Conservation (phyloP, 2,888 invertebrate species). For the Aproaerema taeniolella region DNA sequence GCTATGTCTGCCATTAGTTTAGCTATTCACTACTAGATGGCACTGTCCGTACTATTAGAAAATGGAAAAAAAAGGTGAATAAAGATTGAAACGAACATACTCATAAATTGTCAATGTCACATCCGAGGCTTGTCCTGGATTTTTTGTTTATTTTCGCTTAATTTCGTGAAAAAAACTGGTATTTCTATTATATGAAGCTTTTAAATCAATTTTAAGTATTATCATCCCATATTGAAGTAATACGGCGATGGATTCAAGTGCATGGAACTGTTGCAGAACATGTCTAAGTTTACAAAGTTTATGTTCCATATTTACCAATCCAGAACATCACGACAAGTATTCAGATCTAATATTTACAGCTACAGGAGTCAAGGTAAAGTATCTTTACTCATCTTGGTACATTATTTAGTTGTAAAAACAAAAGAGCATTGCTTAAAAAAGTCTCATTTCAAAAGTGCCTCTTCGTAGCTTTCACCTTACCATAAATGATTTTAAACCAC, state of each 20-base stretch:
- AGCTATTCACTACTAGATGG: neutral
- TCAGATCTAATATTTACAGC: conserved; percentile 35
- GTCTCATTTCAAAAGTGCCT: no score
- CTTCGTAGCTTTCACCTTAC: no score
- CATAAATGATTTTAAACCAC: no score
- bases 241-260: conserved; percentile 25
- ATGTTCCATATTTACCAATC: conserved; percentile 40
- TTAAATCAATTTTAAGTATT: neutral
- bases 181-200: neutral
- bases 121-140: neutral
- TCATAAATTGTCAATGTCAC: neutral
- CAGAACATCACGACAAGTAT: conserved; percentile 46
- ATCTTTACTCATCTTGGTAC: neutral
- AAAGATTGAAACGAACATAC: neutral
- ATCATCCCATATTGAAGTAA: neutral
- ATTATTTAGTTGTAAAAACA: neutral
- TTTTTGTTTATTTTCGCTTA: neutral
- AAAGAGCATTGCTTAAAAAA: neutral
- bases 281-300: conserved; percentile 41
- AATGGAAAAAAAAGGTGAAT: no score
- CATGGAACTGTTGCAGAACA: conserved; percentile 51
- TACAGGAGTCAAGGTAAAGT: conserved; percentile 47
- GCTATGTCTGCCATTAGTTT: no score
- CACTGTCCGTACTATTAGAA: neutral
- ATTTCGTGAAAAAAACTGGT: neutral